phyloP scores from a whole-genome alignment of 2,888 invertebrate genomes.

The Agrotis segetum region DNA sequence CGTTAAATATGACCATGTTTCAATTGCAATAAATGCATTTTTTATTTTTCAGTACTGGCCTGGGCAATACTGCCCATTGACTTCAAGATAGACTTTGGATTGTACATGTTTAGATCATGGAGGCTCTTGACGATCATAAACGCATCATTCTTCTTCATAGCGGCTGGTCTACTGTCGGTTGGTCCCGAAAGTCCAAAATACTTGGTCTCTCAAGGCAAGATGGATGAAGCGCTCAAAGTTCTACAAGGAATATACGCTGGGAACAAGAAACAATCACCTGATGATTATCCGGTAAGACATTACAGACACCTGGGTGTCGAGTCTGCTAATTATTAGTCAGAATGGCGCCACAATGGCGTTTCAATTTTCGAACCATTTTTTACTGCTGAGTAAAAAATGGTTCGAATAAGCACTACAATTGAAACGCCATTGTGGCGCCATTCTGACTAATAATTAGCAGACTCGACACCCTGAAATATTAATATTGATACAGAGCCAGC shows the following conservation, averaged over 20 bases:
- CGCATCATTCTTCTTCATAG: slow-evolving; percentile 91
- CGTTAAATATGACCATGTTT: neutral
- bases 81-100: slow-evolving; percentile 84
- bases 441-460: too few relatives aligned
- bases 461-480: too few relatives aligned
- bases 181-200: slow-evolving; percentile 96
- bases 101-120: slow-evolving; percentile 93
- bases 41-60: slow-evolving; percentile 90
- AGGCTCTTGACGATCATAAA: slow-evolving; percentile 92
- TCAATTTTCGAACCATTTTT: too few relatives aligned
- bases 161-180: slow-evolving; percentile 89
- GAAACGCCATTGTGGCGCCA: too few relatives aligned
- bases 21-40: neutral
- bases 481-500: too few relatives aligned
- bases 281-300: slow-evolving; percentile 85
- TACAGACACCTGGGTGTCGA: too few relatives aligned
- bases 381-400: too few relatives aligned
- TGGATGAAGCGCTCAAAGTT: slow-evolving; percentile 91
- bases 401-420: too few relatives aligned
- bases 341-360: too few relatives aligned
- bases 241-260: slow-evolving; percentile 91
- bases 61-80: slow-evolving; percentile 92
- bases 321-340: too few relatives aligned
- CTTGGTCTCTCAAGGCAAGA: slow-evolving; percentile 92
- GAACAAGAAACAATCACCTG: slow-evolving; percentile 80